A percentile compares a stretch with the other conserved stretches of the same genome.
Conservation (phyloP, 2,888 invertebrate genomes). For the Torymus texanus region DNA sequence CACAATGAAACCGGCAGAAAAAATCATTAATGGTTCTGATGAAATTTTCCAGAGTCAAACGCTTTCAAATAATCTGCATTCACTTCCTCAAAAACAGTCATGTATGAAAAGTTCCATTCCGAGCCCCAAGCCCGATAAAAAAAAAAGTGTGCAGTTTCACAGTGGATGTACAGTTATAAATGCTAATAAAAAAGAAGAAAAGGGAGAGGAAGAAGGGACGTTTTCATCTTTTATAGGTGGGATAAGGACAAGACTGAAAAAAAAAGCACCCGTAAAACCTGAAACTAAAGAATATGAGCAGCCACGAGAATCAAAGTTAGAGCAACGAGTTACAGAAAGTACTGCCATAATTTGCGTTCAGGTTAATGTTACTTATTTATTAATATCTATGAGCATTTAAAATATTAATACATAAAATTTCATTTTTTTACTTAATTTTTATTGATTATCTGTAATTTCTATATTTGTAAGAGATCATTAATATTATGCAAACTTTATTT, state of each 20-base stretch:
- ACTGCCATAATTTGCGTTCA: slow-evolving; percentile 54
- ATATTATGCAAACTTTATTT: too few relatives aligned
- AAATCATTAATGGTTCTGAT: not conserved
- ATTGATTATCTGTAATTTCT: too few relatives aligned
- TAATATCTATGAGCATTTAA: too few relatives aligned
- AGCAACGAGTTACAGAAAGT: slow-evolving; percentile 33
- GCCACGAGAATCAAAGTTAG: slow-evolving; percentile 39
- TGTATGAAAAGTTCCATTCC: slow-evolving; percentile 60
- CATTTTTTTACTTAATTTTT: too few relatives aligned
- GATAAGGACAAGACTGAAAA: slow-evolving; percentile 51
- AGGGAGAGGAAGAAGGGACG: slow-evolving; percentile 49
- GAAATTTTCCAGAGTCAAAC: slow-evolving; percentile 12
- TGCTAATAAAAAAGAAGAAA: slow-evolving; percentile 48
- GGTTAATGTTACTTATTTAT: slow-evolving; percentile 51
- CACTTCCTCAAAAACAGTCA: slow-evolving; percentile 57
- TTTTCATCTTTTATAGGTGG: slow-evolving; percentile 53
- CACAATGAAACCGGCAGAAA: not conserved
- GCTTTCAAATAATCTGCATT: slow-evolving; percentile 10
- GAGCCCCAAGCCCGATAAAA: slow-evolving; percentile 59
- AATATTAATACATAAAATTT: too few relatives aligned
- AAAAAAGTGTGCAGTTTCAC: slow-evolving; percentile 68
- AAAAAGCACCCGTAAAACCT: slow-evolving; percentile 62
- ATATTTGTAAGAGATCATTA: too few relatives aligned
- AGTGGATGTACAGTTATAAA: slow-evolving; percentile 61
- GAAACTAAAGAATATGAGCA: slow-evolving; percentile 44